phyloP scores from a whole-genome alignment of 2,113 vertebrate species.

The Spilogale gracilis region DNA sequence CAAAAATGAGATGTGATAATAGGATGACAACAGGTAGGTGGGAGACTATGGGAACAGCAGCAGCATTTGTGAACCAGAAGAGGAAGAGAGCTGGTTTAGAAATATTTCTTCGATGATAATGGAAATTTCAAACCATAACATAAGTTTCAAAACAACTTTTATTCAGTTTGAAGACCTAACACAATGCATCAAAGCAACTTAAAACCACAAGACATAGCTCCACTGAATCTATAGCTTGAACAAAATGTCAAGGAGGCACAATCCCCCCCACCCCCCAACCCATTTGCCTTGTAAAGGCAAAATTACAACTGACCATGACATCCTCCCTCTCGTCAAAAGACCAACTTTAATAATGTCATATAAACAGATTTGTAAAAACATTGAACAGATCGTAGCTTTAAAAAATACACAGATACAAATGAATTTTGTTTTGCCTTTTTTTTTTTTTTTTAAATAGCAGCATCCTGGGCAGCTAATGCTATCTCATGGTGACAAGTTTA shows the following conservation, averaged over 20 bases:
- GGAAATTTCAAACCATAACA: slow-evolving; percentile 33
- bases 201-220: slow-evolving; percentile 90
- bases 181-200: slow-evolving; percentile 92
- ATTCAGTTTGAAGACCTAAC: slow-evolving; percentile 92
- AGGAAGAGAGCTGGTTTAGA: not conserved
- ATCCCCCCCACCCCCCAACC: slow-evolving; percentile 80
- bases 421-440: slow-evolving; percentile 29
- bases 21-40: not conserved
- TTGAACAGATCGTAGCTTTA: slow-evolving; percentile 88
- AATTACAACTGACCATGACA: slow-evolving; percentile 86
- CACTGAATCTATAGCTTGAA: slow-evolving; percentile 89
- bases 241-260: slow-evolving; percentile 89
- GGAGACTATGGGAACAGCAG: not conserved
- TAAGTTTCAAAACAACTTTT: slow-evolving; percentile 91
- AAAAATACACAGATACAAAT: slow-evolving; percentile 85
- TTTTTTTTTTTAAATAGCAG: slow-evolving; percentile 87
- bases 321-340: slow-evolving; percentile 87
- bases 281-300: slow-evolving; percentile 90
- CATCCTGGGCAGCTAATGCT: slow-evolving; percentile 91
- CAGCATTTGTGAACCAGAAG: not conserved
- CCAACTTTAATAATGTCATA: slow-evolving; percentile 87
- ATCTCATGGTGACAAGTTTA: slow-evolving; percentile 88
- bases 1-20: not conserved
- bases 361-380: slow-evolving; percentile 90
- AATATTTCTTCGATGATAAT: not conserved